A percentile compares a stretch with the other conserved stretches of the same genome.
phyloP scores from a whole-genome alignment of 2,113 vertebrate genomes.

The Aspidoscelis tigris region DNA sequence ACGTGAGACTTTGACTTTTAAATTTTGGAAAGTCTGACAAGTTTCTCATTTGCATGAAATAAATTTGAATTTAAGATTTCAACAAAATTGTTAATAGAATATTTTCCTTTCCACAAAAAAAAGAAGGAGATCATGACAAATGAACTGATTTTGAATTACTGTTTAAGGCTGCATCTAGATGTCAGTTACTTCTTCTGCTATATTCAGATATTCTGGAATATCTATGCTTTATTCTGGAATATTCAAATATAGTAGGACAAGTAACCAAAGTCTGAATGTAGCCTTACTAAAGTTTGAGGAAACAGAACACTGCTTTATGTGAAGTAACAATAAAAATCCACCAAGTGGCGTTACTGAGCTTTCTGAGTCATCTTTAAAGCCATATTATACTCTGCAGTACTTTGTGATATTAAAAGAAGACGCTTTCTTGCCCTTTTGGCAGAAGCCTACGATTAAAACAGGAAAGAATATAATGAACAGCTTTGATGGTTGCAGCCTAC shows the following conservation, averaged over 20 bases:
- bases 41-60: neutral
- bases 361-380: neutral
- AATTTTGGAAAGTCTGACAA: neutral
- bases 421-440: neutral
- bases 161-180: too few relatives aligned
- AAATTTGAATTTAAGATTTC: neutral
- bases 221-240: too few relatives aligned
- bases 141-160: neutral
- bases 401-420: neutral
- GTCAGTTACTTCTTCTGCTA: too few relatives aligned
- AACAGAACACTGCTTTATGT: neutral
- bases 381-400: neutral
- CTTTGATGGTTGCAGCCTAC: accelerated
- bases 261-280: too few relatives aligned
- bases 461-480: too few relatives aligned
- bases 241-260: too few relatives aligned
- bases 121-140: neutral
- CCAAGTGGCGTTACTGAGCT: constrained; percentile 32
- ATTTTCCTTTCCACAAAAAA: neutral
- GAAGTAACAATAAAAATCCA: constrained; percentile 11
- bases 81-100: neutral
- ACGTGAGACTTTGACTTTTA: neutral
- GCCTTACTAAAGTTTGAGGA: neutral
- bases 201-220: too few relatives aligned
- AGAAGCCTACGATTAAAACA: neutral